A percentile compares a stretch with the other conserved stretches of the same genome.
Evolutionary conservation across 1,140 invertebrate genomes (phyloP).

Genomic region (Drosophila kikkawai): DNA sequence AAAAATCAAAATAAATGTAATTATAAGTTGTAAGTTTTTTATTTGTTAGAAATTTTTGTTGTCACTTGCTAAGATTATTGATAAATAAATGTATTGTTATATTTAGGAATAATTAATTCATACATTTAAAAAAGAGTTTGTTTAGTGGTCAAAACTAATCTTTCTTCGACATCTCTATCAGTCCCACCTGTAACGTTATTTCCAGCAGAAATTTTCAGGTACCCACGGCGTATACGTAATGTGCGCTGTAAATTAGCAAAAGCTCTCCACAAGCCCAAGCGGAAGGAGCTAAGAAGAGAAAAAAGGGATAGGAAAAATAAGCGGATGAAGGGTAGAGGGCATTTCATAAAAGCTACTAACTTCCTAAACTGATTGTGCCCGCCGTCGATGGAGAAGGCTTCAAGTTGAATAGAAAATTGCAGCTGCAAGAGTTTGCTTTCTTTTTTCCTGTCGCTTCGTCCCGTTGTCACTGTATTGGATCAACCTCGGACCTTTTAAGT

Average conservation of each 20-base stretch:
- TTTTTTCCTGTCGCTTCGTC: conserved; percentile 12
- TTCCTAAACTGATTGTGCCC: conserved; percentile 38
- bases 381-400: conserved; percentile 28
- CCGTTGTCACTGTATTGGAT: conserved; percentile 45
- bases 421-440: conserved; percentile 39
- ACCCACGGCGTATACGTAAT: conserved; percentile 60
- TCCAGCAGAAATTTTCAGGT: background rate
- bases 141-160: background rate
- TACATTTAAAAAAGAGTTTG: no score
- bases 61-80: no score
- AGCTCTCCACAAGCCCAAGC: conserved; percentile 12
- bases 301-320: conserved; percentile 1
- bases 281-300: conserved; percentile 4
- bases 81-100: no score
- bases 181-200: background rate
- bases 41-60: background rate
- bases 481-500: conserved; percentile 24
- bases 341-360: conserved; percentile 40
- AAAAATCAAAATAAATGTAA: no score
- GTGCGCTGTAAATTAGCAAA: conserved; percentile 48
- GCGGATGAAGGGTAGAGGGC: conserved; percentile 1
- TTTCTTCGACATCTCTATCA: background rate
- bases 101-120: background rate
- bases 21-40: no score
- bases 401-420: conserved; percentile 68